A percentile compares a stretch with the other conserved stretches of the same genome.
Conservation (phyloP, 2,888 invertebrate genomes). For the Nymphalis urticae region DNA sequence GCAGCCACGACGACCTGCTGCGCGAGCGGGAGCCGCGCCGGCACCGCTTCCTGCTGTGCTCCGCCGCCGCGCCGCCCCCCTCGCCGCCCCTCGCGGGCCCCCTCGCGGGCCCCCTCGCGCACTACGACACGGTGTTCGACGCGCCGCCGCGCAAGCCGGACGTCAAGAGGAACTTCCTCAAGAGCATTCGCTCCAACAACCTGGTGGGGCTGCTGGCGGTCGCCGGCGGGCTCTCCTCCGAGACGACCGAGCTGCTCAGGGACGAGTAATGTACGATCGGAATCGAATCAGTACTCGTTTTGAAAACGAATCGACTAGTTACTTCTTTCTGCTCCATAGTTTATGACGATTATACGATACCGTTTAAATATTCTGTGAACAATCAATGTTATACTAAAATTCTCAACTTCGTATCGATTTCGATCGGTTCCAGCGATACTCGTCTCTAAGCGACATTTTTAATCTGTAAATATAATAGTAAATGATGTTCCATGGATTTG, state of each 20-base stretch:
- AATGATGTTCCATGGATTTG: conserved; percentile 68
- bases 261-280: conserved; percentile 52
- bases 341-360: not conserved
- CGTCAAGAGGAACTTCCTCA: conserved; percentile 59
- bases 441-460: conserved; percentile 33
- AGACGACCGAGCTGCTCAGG: conserved; percentile 62
- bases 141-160: conserved; percentile 52
- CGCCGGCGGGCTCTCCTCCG: conserved; percentile 53
- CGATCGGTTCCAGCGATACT: conserved; percentile 14
- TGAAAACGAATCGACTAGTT: too few species aligned
- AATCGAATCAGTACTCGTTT: too few species aligned
- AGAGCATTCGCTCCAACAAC: conserved; percentile 65
- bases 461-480: conserved; percentile 42
- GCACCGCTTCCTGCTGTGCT: conserved; percentile 76
- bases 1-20: conserved; percentile 68
- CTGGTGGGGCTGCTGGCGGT: conserved; percentile 61
- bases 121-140: conserved; percentile 76
- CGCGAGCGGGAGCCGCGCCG: conserved; percentile 54
- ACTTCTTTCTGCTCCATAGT: too few species aligned
- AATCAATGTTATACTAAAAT: too few species aligned
- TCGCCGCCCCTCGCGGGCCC: conserved; percentile 48
- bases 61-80: conserved; percentile 76
- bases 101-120: conserved; percentile 78
- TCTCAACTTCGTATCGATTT: not conserved
- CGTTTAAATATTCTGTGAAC: not conserved